Conservation (phyloP, 2,888 invertebrate species). For the Diarsia brunnea region DNA sequence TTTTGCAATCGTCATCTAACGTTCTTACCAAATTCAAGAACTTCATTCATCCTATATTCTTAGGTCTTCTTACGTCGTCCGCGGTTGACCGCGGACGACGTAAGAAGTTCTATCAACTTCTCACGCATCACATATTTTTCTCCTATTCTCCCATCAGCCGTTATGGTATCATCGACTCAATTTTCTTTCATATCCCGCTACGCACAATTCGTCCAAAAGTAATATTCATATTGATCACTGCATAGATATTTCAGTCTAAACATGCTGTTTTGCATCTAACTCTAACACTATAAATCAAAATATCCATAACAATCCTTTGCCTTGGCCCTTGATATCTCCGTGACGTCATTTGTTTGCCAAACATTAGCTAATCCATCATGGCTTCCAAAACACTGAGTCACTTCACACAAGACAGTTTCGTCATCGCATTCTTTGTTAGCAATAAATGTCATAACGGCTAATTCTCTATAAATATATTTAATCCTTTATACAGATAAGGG, state of each 20-base stretch:
- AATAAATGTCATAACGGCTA: conserved; percentile 32
- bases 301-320: conserved; percentile 28
- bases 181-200: not conserved
- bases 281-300: conserved; percentile 45
- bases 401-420: conserved; percentile 22
- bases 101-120: too few relatives aligned
- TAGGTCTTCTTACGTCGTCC: too few relatives aligned
- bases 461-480: conserved; percentile 33
- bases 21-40: not conserved
- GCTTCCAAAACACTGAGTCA: conserved; percentile 30
- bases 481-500: conserved; percentile 34
- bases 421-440: conserved; percentile 50
- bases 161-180: not conserved
- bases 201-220: not conserved
- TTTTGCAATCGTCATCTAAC: not conserved
- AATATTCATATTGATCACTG: not conserved
- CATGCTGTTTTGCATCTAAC: conserved; percentile 8
- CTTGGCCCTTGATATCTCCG: conserved; percentile 35
- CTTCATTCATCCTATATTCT: too few relatives aligned
- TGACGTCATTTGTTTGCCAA: conserved; percentile 55
- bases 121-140: too few relatives aligned
- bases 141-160: not conserved
- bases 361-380: conserved; percentile 60
- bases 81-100: too few relatives aligned
- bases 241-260: not conserved